Percentiles rank a stretch among this genome's conserved stretches.
These are phyloP conservation scores for Loxodonta africana DNA, from an alignment of 2,113 vertebrate genomes.

Conservation along the genomic window DNA sequence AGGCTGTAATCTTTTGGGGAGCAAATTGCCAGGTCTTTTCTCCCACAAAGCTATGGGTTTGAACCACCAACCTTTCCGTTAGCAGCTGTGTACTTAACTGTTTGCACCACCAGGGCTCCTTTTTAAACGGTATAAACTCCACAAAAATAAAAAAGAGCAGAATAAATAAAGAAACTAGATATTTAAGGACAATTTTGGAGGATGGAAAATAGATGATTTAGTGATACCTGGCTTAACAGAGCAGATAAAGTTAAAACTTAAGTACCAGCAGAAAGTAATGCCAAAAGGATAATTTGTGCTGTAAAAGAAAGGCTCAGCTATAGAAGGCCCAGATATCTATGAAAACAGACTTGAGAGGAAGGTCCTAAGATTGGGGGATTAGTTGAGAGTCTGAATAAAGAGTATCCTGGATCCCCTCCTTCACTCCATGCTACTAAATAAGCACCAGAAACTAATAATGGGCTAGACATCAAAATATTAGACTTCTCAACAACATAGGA, in stretches of 20 bases:
- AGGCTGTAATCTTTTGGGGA: not conserved
- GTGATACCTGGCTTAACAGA: not conserved
- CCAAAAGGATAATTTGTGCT: not conserved
- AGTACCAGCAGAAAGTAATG: not conserved
- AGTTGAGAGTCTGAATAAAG: not conserved
- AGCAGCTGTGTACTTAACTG: not conserved
- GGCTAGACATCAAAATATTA: not conserved
- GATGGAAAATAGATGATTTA: not conserved
- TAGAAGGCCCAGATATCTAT: not conserved
- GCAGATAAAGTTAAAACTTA: not conserved
- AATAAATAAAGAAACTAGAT: not conserved
- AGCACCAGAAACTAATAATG: not conserved
- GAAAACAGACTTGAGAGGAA: not conserved
- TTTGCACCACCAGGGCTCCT: not conserved
- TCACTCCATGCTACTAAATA: not conserved
- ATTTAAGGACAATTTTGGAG: conserved; percentile 21
- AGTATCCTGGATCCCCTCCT: too few species aligned
- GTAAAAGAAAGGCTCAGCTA: not conserved
- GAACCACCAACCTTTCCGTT: not conserved
- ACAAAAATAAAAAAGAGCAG: not conserved
- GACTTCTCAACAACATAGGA: not conserved
- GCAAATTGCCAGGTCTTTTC: not conserved
- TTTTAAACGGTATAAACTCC: not conserved
- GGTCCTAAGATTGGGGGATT: not conserved
- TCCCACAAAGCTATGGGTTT: not conserved